Percentiles rank a stretch among this genome's conserved stretches.
Conservation (phyloP, 1,140 invertebrate genomes). For the Lepidurus apus region DNA sequence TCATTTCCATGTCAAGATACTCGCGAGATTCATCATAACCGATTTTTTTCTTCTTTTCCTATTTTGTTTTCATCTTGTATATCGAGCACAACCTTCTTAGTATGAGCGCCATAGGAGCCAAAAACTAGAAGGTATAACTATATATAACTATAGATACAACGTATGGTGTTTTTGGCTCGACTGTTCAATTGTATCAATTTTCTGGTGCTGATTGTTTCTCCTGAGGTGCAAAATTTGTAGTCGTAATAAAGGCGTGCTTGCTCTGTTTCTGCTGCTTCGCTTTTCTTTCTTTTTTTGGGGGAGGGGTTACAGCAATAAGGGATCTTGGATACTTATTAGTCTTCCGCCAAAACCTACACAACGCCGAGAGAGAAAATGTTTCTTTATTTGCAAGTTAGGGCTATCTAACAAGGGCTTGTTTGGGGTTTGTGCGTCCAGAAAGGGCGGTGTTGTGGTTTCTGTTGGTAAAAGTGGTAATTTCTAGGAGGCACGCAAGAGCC, state of each 20-base stretch:
- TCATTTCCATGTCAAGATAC: constrained; percentile 22
- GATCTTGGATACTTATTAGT: background rate
- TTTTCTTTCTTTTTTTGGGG: background rate
- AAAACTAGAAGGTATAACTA: background rate
- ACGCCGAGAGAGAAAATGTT: background rate
- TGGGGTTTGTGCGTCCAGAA: background rate
- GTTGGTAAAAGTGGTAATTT: constrained; percentile 3
- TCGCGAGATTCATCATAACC: background rate
- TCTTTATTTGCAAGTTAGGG: background rate
- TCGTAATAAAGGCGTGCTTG: background rate
- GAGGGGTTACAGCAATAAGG: no score
- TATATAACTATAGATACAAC: no score
- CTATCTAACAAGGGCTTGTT: background rate
- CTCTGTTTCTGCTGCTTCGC: background rate
- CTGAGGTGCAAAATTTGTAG: constrained; percentile 12
- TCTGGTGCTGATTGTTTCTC: background rate
- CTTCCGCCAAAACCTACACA: constrained; percentile 5
- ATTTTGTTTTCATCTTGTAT: background rate
- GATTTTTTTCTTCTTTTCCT: background rate
- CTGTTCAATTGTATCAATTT: constrained; percentile 15
- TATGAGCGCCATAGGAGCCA: background rate
- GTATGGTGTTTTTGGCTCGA: background rate
- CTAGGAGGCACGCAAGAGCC: constrained; percentile 4
- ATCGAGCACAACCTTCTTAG: background rate
- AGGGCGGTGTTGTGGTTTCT: constrained; percentile 17